Percentiles rank a stretch among this genome's conserved stretches.
Evolutionary conservation across 2,888 invertebrate species (phyloP).

Genomic region (Dendrolimus houi): DNA sequence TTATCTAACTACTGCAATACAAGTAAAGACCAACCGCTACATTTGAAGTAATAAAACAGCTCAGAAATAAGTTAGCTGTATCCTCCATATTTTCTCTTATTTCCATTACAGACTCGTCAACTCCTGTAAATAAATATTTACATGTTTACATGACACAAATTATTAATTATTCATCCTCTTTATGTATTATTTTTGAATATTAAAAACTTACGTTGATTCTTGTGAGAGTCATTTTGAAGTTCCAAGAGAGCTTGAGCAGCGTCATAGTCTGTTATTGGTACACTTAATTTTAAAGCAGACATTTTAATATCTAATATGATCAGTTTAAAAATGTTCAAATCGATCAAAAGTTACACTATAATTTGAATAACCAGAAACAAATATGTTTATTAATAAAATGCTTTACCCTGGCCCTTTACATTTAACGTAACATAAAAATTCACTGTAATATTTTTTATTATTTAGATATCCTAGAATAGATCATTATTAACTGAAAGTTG

Average conservation of each 20-base stretch:
- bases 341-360: no score
- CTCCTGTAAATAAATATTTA: constrained; percentile 11
- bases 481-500: neutral
- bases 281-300: constrained; percentile 13
- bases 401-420: no score
- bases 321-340: no score
- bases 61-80: constrained; percentile 23
- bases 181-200: neutral
- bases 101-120: constrained; percentile 7
- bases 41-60: constrained; percentile 21
- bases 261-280: constrained; percentile 21
- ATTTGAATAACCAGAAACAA: no score
- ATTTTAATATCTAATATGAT: constrained; percentile 7
- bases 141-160: neutral
- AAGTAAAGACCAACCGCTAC: neutral
- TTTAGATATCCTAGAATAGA: no score
- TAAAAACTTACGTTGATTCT: constrained; percentile 13
- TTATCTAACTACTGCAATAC: no score
- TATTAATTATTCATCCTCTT: neutral
- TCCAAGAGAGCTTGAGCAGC: constrained; percentile 30
- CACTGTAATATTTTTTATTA: no score
- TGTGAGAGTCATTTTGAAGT: constrained; percentile 17
- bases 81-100: constrained; percentile 19
- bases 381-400: no score
- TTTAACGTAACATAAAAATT: no score